Conservation (phyloP, 2,797 vertebrate genomes). For the Apodemus agrarius region DNA sequence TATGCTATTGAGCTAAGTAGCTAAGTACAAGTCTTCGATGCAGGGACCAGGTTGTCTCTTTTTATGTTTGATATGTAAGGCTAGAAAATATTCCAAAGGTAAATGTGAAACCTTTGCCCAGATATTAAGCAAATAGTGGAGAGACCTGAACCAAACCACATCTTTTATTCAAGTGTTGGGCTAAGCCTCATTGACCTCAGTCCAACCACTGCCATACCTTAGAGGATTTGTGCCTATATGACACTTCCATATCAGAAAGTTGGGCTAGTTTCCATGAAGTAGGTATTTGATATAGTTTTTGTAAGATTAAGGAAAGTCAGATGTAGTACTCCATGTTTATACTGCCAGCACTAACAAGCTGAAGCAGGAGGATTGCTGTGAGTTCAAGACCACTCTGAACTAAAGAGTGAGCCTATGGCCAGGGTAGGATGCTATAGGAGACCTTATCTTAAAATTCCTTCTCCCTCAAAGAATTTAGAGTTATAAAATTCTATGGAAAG, state of each 20-base stretch:
- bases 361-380: not conserved
- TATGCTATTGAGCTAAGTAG: not conserved
- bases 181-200: not conserved
- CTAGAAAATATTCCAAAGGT: not conserved
- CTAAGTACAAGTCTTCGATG: not conserved
- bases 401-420: not conserved
- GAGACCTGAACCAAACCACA: not conserved
- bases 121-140: not conserved
- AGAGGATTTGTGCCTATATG: not conserved
- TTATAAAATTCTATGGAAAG: not conserved
- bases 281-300: not conserved
- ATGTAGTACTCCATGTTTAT: too few species aligned
- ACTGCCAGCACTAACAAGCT: not conserved
- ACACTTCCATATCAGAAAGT: not conserved
- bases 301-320: not conserved
- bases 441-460: not conserved
- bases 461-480: not conserved
- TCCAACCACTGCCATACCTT: not conserved
- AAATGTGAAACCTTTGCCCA: not conserved
- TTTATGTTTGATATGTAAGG: not conserved
- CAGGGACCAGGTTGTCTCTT: not conserved
- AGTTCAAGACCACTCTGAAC: not conserved
- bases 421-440: accelerated
- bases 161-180: not conserved
- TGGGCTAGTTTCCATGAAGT: not conserved